Conservation (phyloP, 2,888 invertebrate species). For the Thelaira solivaga region DNA sequence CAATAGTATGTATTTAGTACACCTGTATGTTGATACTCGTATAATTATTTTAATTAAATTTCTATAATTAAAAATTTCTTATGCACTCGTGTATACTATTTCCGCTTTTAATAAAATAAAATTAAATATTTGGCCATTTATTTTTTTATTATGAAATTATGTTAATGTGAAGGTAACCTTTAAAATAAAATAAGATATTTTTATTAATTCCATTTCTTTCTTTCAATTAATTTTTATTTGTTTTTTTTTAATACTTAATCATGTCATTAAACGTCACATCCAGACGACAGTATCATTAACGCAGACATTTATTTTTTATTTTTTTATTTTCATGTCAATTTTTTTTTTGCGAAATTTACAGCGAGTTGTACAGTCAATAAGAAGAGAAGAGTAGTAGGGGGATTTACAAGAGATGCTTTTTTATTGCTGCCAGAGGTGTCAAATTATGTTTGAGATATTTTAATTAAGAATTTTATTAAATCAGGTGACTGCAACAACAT, state of each 20-base stretch:
- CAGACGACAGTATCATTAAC: constrained; percentile 44
- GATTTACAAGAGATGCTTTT: too few relatives aligned
- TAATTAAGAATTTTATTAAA: too few relatives aligned
- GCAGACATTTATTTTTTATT: background rate
- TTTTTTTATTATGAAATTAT: background rate
- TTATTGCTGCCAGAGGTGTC: too few relatives aligned
- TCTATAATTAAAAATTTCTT: background rate
- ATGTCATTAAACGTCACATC: constrained; percentile 11
- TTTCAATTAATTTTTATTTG: constrained; percentile 1
- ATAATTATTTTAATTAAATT: background rate
- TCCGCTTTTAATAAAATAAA: constrained; percentile 1
- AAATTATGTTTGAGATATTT: too few relatives aligned
- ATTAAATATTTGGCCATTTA: constrained; percentile 4
- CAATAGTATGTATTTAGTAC: too few relatives aligned
- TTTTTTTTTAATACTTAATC: background rate
- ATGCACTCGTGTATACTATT: too few relatives aligned
- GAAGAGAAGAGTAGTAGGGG: too few relatives aligned
- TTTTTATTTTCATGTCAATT: constrained; percentile 23
- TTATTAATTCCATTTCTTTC: constrained; percentile 9
- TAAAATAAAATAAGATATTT: background rate
- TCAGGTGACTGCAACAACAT: too few relatives aligned
- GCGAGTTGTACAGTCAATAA: too few relatives aligned
- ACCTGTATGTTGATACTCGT: too few relatives aligned
- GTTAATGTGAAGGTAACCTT: constrained; percentile 13
- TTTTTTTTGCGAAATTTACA: too few relatives aligned